Conservation (phyloP, 2,797 vertebrate species). For the Aulostomus chinensis region DNA sequence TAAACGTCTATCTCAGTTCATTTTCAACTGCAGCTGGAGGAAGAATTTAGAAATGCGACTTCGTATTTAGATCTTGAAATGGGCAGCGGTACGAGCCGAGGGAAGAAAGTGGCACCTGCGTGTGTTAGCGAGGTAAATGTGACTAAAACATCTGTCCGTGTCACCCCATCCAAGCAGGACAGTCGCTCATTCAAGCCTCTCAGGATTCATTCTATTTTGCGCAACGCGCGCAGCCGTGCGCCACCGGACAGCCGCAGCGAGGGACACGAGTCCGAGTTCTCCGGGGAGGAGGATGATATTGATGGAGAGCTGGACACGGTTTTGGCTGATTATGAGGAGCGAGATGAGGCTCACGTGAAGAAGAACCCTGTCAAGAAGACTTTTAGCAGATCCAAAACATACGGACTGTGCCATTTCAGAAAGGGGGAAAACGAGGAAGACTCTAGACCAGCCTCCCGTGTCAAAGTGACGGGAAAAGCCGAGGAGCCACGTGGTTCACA, state of each 20-base stretch:
- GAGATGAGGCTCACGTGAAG: conserved; percentile 1
- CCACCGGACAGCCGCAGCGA: conserved; percentile 60
- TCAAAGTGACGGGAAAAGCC: conserved; percentile 3
- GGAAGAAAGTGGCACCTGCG: conserved; percentile 78
- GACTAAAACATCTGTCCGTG: conserved; percentile 19
- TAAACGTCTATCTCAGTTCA: no score
- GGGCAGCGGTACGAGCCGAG: conserved; percentile 76
- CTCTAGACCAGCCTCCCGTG: conserved; percentile 1
- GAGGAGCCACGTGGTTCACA: conserved; percentile 42
- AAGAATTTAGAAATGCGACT: conserved; percentile 30
- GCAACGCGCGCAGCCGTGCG: conserved; percentile 48
- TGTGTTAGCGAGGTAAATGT: conserved; percentile 45
- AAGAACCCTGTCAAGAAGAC: conserved; percentile 44
- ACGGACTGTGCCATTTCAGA: conserved; percentile 67
- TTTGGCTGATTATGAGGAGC: conserved; percentile 35
- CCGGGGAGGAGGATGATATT: conserved; percentile 59
- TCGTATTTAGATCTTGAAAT: conserved; percentile 45
- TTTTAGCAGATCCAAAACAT: conserved; percentile 55
- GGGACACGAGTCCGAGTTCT: conserved; percentile 61
- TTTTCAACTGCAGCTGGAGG: no score
- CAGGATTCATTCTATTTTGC: conserved; percentile 25
- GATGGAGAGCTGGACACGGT: conserved; percentile 57
- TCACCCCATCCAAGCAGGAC: conserved; percentile 31
- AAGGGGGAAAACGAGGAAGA: conserved; percentile 49
- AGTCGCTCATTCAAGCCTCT: conserved; percentile 37